Evolutionary conservation across 2,113 vertebrate genomes (phyloP).

Genomic region (Jaculus jaculus): DNA sequence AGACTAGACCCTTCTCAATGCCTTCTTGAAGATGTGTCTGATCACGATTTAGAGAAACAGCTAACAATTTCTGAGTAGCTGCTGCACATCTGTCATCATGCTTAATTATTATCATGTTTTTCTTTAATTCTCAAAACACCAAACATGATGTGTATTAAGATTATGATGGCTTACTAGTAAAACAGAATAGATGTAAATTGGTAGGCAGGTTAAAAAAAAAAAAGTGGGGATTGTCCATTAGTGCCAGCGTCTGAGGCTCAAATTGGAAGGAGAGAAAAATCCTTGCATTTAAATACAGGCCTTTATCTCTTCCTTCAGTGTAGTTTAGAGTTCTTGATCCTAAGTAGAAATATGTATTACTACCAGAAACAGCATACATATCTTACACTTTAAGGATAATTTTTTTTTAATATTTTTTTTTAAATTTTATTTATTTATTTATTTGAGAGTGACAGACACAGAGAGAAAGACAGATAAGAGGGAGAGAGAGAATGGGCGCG

Average conservation of each 20-base stretch:
- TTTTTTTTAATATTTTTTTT: too few species aligned
- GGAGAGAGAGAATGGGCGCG: too few species aligned
- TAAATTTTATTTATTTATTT: too few species aligned
- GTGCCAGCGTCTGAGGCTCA: background rate
- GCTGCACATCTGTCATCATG: background rate
- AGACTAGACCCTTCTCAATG: background rate
- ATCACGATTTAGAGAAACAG: background rate
- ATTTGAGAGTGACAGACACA: too few species aligned
- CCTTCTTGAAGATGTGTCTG: background rate
- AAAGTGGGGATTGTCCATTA: background rate
- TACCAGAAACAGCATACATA: background rate
- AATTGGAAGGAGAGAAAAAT: background rate
- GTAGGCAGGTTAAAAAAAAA: slow-evolving; percentile 10
- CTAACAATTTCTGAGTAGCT: background rate
- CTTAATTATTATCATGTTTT: background rate
- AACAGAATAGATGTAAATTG: background rate
- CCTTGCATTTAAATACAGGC: background rate
- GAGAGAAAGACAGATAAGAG: too few species aligned
- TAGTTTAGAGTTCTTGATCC: background rate
- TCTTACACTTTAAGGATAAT: background rate
- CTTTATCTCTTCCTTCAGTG: background rate
- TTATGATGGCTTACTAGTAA: background rate
- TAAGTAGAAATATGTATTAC: background rate
- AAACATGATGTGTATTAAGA: background rate
- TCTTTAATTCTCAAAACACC: slow-evolving; percentile 39